These are phyloP conservation scores for Lacerta bilineata DNA, from an alignment of 2,797 vertebrate species.

Conservation along the genomic window DNA sequence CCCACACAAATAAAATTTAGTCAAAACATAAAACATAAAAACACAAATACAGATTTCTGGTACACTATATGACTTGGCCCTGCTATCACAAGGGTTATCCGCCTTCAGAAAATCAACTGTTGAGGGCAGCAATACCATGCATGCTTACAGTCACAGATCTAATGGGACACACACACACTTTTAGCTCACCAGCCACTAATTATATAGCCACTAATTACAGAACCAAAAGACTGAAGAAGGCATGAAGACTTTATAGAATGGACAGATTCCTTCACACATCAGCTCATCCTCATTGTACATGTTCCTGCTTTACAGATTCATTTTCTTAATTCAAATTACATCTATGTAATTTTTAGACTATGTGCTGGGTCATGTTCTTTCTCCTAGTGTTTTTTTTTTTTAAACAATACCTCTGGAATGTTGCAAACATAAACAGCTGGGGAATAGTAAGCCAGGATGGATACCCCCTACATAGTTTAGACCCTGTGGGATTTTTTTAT, in stretches of 20 bases:
- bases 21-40: too few species aligned
- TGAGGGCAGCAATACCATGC: background rate
- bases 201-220: background rate
- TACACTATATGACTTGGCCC: background rate
- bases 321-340: background rate
- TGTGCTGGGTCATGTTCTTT: background rate
- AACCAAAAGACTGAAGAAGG: background rate
- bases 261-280: background rate
- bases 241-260: background rate
- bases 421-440: conserved; percentile 9
- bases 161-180: background rate
- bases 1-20: too few species aligned
- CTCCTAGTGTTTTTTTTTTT: background rate
- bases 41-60: too few species aligned
- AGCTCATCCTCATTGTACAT: background rate
- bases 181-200: background rate
- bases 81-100: background rate
- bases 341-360: background rate
- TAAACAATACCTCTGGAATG: background rate
- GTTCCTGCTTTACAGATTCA: background rate
- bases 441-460: background rate
- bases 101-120: background rate
- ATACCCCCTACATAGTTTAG: background rate
- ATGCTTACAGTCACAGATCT: too few species aligned
- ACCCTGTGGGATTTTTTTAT: background rate